Evolutionary conservation across 2,797 vertebrate species (phyloP).

Genomic region (Gallinago nigripennis): DNA sequence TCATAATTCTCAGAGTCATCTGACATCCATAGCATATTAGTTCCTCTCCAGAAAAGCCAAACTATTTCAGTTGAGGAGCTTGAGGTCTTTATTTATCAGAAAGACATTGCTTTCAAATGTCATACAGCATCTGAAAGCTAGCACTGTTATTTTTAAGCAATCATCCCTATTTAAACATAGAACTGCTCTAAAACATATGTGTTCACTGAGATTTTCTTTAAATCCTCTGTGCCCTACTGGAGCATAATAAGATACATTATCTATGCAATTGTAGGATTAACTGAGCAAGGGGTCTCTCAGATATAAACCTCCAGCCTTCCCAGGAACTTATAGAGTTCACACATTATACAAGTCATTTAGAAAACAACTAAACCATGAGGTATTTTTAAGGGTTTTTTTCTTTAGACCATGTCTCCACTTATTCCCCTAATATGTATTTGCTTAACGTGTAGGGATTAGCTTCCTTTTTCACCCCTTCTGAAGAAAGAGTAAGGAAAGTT

Average conservation of each 20-base stretch:
- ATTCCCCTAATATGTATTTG: neutral
- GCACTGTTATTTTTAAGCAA: neutral
- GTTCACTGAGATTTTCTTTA: neutral
- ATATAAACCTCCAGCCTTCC: neutral
- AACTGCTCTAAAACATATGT: neutral
- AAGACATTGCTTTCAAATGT: neutral
- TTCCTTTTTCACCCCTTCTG: neutral
- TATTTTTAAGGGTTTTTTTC: neutral
- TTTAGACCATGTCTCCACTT: neutral
- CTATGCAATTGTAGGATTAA: neutral
- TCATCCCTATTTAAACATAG: neutral
- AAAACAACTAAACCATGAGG: neutral
- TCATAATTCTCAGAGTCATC: neutral
- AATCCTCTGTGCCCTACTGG: neutral
- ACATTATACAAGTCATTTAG: neutral
- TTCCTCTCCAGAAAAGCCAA: neutral
- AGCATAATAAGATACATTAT: neutral
- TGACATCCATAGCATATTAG: neutral
- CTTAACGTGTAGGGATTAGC: neutral
- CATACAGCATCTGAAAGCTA: neutral
- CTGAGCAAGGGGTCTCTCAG: neutral
- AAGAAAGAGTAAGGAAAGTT: neutral
- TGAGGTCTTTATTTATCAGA: neutral
- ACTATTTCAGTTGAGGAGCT: neutral
- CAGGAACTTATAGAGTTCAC: neutral